Evolutionary conservation across 2,113 vertebrate genomes (phyloP), one percentile per base, ranked within the genome.

Genomic region (Nothoprocta pentlandii): DNA sequence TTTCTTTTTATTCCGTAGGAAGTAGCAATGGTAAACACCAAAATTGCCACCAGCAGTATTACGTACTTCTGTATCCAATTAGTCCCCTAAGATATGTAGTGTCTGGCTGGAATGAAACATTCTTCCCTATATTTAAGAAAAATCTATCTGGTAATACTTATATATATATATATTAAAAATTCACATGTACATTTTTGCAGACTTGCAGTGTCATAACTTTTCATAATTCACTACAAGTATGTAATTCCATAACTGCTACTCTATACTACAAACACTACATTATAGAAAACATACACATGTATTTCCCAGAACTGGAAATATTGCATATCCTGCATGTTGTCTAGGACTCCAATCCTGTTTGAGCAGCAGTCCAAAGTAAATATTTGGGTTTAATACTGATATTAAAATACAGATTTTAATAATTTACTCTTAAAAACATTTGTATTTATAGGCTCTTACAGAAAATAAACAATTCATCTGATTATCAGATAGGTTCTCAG

Each of bases 401-500:
- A 96, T 84, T 83, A 96, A 96, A 96, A 80, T 92, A 86, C 85
- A 87, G 67, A 69, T 94, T 97, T 96, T 92, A 97, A 96, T 97
- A 97, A 94, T 90, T 97, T 97, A 95, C 75, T 93, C 77, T 88
- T 92, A 92, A 84, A 96, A 96, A 85, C 90, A 85, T 86, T 58
- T 80, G 66, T 74, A 78, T 94, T 93, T 80, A 86, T 80, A 95
- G 62, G 59, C 67, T 93, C 87, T 89, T 92, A 93, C 86, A 96
- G 81, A 94, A 96, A 96, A 94, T 94, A 95, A 63, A 94, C 63
- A 67, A 80, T 47, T 75, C 6, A 58, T 94, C 89, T 78, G 68
- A 92, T 93, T 91, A 97, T 63, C 95, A 97, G 54, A 87, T 16
- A 76, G 25, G 53, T 63, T 85, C 88, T 98, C 97, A 98, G 88